These are phyloP conservation scores for Boloria euphrosyne DNA, from an alignment of 2,888 invertebrate species.

Conservation along the genomic window DNA sequence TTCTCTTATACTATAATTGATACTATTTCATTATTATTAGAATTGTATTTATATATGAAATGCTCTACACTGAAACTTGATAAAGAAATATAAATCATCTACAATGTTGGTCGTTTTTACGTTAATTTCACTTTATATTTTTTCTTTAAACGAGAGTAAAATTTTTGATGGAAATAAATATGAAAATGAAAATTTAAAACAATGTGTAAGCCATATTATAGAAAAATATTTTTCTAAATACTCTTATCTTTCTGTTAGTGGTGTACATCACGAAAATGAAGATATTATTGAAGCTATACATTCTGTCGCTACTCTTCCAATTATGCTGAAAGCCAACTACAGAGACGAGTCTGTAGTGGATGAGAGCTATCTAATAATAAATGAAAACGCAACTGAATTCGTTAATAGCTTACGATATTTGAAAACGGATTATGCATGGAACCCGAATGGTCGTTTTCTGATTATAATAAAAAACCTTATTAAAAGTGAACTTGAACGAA, in stretches of 20 bases:
- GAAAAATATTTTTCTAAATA: conserved; percentile 24
- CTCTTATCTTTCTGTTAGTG: conserved; percentile 33
- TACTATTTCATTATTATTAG: not conserved
- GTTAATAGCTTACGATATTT: conserved; percentile 39
- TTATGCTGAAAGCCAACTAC: conserved; percentile 19
- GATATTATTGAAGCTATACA: conserved; percentile 37
- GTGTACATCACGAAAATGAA: conserved; percentile 28
- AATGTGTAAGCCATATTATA: conserved; percentile 30
- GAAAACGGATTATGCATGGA: conserved; percentile 50
- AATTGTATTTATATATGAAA: not conserved
- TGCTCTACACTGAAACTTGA: not conserved
- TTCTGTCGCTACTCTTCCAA: conserved; percentile 4
- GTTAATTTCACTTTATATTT: not conserved
- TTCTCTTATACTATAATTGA: conserved; percentile 4
- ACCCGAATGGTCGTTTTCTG: conserved; percentile 51
- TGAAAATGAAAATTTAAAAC: conserved; percentile 4
- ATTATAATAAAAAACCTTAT: conserved; percentile 48
- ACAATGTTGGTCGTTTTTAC: conserved; percentile 20
- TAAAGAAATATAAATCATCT: not conserved
- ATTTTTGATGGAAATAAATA: not conserved
- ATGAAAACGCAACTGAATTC: conserved; percentile 41
- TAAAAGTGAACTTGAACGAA: conserved; percentile 38
- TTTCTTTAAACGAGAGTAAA: conserved; percentile 7
- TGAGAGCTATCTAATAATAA: conserved; percentile 49
- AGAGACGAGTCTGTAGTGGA: conserved; percentile 20